These are phyloP conservation scores for Platycnemis pennipes DNA, from an alignment of 2,888 invertebrate species.

Conservation along the genomic window DNA sequence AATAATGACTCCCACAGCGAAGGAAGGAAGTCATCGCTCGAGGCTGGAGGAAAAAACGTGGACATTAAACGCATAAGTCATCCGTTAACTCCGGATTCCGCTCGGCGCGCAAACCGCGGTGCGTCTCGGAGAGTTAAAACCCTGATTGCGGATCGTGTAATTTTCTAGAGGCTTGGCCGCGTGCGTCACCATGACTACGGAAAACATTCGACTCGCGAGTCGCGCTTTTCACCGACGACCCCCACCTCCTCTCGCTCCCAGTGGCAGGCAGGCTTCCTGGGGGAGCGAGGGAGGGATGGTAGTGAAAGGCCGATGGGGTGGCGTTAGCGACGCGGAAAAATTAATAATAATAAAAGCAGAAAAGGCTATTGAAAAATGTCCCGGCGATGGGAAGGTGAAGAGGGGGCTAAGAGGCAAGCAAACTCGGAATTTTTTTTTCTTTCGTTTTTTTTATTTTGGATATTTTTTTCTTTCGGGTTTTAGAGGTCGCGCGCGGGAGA, in stretches of 20 bases:
- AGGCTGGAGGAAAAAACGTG: neutral
- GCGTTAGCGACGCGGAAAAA: conserved; percentile 24
- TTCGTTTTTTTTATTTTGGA: no score
- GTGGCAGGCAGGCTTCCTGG: neutral
- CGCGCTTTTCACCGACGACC: conserved; percentile 40
- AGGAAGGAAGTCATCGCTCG: neutral
- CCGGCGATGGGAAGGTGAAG: conserved; percentile 21
- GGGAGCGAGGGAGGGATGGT: neutral
- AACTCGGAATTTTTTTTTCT: neutral
- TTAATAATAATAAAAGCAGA: conserved; percentile 47
- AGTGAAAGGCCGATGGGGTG: neutral
- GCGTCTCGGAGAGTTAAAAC: neutral
- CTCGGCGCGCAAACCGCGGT: neutral
- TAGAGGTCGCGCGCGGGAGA: neutral
- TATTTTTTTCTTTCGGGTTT: neutral
- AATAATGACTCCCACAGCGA: neutral
- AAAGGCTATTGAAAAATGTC: conserved; percentile 63
- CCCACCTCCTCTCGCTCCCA: neutral
- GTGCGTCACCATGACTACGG: conserved; percentile 43
- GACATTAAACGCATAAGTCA: neutral
- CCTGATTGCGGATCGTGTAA: conserved; percentile 1
- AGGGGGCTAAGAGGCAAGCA: conserved; percentile 11
- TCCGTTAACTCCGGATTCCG: neutral
- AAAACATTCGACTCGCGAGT: conserved; percentile 37
- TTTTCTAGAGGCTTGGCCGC: conserved; percentile 29